phyloP scores from a whole-genome alignment of 2,113 vertebrate genomes.

The Bujurquina vittata region DNA sequence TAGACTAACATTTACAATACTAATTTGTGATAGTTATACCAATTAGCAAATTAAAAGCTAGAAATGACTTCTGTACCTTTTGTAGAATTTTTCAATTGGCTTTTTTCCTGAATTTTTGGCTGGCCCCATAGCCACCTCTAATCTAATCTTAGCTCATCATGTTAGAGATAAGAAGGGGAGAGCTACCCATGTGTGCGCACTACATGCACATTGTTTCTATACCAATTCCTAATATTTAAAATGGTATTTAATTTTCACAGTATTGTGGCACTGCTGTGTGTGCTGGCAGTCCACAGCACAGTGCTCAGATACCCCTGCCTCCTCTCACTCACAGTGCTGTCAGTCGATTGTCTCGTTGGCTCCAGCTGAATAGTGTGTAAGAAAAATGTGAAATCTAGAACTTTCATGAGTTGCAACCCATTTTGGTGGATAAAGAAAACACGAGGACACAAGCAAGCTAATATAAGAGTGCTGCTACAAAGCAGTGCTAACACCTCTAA shows the following conservation, averaged over 20 bases:
- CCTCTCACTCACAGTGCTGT: background rate
- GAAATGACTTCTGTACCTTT: background rate
- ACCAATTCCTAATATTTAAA: background rate
- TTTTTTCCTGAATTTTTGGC: too few species aligned
- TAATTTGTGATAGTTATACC: background rate
- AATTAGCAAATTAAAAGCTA: background rate
- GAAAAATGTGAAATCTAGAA: background rate
- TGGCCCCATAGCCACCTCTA: too few species aligned
- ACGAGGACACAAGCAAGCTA: background rate
- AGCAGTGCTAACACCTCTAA: background rate
- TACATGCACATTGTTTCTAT: too few species aligned
- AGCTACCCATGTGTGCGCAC: too few species aligned
- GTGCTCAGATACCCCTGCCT: background rate
- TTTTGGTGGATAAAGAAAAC: background rate
- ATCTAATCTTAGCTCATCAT: too few species aligned
- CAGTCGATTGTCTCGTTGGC: background rate
- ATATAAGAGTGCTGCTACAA: background rate
- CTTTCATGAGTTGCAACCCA: background rate
- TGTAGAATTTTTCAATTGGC: background rate
- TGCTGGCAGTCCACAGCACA: background rate
- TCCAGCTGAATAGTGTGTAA: background rate
- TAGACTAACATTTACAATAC: background rate
- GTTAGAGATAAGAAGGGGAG: too few species aligned
- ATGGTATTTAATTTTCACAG: accelerated
- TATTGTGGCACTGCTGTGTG: accelerated